Conservation (phyloP, 2,888 invertebrate species). For the Scaptomyza parva region DNA sequence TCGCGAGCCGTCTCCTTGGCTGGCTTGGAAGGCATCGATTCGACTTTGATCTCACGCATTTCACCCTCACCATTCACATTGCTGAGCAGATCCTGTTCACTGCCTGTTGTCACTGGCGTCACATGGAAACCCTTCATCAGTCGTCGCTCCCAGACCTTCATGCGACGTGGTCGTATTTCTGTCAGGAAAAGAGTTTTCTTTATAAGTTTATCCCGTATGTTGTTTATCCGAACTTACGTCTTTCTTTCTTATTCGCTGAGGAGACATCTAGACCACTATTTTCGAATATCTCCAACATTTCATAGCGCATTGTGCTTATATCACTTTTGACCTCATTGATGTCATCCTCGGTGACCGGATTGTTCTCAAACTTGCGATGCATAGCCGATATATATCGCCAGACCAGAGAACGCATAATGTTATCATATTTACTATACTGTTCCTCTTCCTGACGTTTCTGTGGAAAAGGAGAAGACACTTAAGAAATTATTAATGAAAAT, state of each 20-base stretch:
- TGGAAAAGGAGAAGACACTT: fast-evolving
- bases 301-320: slow-evolving; percentile 95
- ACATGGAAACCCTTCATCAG: slow-evolving; percentile 95
- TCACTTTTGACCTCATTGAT: slow-evolving; percentile 97
- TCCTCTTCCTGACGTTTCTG: slow-evolving; percentile 87
- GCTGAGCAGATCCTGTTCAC: slow-evolving; percentile 86
- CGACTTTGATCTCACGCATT: slow-evolving; percentile 81
- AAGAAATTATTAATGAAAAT: not conserved
- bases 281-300: slow-evolving; percentile 94
- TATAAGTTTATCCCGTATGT: too few relatives aligned
- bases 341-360: slow-evolving; percentile 96
- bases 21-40: slow-evolving; percentile 71
- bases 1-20: slow-evolving; percentile 86
- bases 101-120: slow-evolving; percentile 87
- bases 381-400: slow-evolving; percentile 96
- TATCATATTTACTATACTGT: slow-evolving; percentile 89
- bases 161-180: slow-evolving; percentile 91
- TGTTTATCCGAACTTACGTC: slow-evolving; percentile 86
- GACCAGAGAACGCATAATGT: slow-evolving; percentile 95
- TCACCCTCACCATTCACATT: slow-evolving; percentile 82
- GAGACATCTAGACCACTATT: slow-evolving; percentile 95
- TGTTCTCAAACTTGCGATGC: slow-evolving; percentile 93
- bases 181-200: too few relatives aligned
- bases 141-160: slow-evolving; percentile 94
- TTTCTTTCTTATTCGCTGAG: slow-evolving; percentile 90